Evolutionary conservation across 2,888 invertebrate species (phyloP).

Genomic region (Ectemnius lituratus): DNA sequence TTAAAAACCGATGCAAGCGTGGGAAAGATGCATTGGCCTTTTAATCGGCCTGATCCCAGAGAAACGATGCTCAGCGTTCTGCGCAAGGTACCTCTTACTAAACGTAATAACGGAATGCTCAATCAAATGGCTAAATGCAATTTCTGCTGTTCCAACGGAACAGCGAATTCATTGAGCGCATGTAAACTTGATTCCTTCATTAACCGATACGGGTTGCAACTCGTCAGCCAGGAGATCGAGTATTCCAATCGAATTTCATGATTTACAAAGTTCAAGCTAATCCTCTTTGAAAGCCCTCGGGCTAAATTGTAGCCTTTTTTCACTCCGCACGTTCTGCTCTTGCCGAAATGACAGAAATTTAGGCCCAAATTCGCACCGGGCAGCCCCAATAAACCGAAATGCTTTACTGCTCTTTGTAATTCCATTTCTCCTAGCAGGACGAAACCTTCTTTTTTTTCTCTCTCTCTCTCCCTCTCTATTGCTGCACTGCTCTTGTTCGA

Average conservation of each 20-base stretch:
- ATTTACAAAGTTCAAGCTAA: slow-evolving; percentile 6
- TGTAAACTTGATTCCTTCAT: slow-evolving; percentile 54
- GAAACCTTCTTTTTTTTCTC: slow-evolving; percentile 2
- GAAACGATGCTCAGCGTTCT: neutral
- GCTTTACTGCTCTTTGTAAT: slow-evolving; percentile 12
- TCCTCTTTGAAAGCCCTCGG: neutral
- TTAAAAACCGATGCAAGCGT: neutral
- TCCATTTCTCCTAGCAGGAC: slow-evolving; percentile 8
- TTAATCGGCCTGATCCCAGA: neutral
- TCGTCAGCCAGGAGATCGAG: slow-evolving; percentile 15
- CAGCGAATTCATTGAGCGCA: slow-evolving; percentile 57
- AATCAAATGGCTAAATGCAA: slow-evolving; percentile 7
- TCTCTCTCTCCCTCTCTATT: neutral
- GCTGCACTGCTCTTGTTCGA: neutral
- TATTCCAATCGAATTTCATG: slow-evolving; percentile 27
- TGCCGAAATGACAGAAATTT: neutral
- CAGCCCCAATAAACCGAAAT: slow-evolving; percentile 15
- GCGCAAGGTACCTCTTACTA: neutral
- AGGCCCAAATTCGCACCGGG: slow-evolving; percentile 10
- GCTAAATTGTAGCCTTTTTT: neutral
- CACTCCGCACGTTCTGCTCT: neutral
- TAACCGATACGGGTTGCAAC: slow-evolving; percentile 32
- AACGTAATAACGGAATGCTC: slow-evolving; percentile 4
- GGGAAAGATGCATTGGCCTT: slow-evolving; percentile 4
- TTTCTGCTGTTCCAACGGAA: slow-evolving; percentile 34